A percentile compares a stretch with the other conserved stretches of the same genome.
These are phyloP conservation scores for Emmelina monodactyla DNA, from an alignment of 2,888 invertebrate species.

Conservation along the genomic window DNA sequence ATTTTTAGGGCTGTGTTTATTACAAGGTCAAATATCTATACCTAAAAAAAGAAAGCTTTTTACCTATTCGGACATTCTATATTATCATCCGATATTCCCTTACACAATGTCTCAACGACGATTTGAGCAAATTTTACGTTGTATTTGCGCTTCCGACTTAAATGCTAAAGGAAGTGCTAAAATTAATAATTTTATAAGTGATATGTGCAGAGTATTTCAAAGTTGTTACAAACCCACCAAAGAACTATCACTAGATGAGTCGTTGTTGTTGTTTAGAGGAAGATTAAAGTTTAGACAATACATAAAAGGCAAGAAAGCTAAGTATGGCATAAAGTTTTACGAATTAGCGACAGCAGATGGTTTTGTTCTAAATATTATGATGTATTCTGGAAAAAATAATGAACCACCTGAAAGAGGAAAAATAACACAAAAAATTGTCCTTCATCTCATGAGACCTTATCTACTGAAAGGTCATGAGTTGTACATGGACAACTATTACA, in stretches of 20 bases:
- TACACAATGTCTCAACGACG: constrained; percentile 1
- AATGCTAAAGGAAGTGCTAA: constrained; percentile 3
- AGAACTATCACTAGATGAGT: constrained; percentile 4
- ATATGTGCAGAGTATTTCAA: no score
- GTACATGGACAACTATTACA: constrained; percentile 14
- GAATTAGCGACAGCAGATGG: constrained; percentile 9
- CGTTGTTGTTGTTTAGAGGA: constrained; percentile 4
- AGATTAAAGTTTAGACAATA: constrained; percentile 3
- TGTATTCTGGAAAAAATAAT: constrained; percentile 12
- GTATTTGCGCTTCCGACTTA: no score
- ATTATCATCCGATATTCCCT: constrained; percentile 5
- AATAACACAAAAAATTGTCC: constrained; percentile 6
- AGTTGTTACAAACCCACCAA: constrained; percentile 3
- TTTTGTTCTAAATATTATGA: constrained; percentile 13
- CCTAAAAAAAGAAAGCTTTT: constrained; percentile 5
- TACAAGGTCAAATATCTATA: constrained; percentile 2
- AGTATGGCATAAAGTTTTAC: no score
- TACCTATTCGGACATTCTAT: constrained; percentile 2
- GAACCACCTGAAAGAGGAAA: constrained; percentile 5
- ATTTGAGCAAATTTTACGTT: constrained; percentile 7
- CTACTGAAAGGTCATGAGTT: constrained; percentile 11
- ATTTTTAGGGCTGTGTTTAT: constrained; percentile 4
- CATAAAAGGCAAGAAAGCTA: no score
- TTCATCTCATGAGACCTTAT: constrained; percentile 8
- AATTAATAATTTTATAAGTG: constrained; percentile 1